Percentiles rank a stretch among this genome's conserved stretches.
Conservation (phyloP, 2,888 invertebrate genomes). For the Homarus gammarus region DNA sequence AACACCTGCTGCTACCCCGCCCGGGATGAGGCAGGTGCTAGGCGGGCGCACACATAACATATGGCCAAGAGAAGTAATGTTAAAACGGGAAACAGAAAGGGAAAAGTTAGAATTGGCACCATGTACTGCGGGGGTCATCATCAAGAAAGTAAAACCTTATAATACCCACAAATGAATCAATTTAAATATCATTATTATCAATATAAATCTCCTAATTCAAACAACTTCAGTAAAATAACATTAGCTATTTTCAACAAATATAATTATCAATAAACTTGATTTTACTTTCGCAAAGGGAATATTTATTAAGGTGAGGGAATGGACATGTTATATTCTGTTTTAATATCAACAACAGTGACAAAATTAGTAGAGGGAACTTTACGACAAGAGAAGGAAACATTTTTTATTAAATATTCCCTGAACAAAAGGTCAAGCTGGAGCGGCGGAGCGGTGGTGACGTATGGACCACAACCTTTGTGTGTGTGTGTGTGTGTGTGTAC, state of each 20-base stretch:
- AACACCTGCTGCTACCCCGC: neutral
- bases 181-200: neutral
- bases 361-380: neutral
- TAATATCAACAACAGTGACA: neutral
- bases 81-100: neutral
- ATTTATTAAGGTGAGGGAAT: neutral
- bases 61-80: neutral
- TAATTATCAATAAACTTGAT: neutral
- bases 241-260: neutral
- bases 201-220: neutral
- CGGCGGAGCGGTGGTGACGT: neutral
- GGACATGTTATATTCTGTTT: neutral
- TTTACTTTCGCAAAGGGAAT: conserved; percentile 40
- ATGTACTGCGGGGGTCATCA: neutral
- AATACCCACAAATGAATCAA: neutral
- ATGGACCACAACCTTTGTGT: too few species aligned
- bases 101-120: conserved; percentile 23
- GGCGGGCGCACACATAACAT: neutral
- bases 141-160: conserved; percentile 44
- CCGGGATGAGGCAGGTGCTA: neutral
- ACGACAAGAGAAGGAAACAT: neutral
- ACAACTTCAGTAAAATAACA: neutral
- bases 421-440: neutral
- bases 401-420: neutral
- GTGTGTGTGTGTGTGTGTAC: too few species aligned